Evolutionary conservation across 1,140 invertebrate genomes (phyloP), one percentile per base, ranked within the genome.

Genomic region (Bursaphelenchus mucronatus): DNA sequence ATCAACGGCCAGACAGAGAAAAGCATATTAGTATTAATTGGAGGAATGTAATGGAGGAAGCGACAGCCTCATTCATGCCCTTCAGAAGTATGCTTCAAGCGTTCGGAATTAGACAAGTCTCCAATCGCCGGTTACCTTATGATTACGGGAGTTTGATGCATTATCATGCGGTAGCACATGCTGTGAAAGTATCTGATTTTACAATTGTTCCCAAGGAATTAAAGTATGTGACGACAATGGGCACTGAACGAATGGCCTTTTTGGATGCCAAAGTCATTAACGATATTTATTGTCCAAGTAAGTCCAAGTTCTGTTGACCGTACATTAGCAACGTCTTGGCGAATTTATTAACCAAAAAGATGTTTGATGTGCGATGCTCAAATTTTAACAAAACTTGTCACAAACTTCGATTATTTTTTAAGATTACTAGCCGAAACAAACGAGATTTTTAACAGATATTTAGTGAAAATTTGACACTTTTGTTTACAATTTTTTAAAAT

Each of bases 131-230:
- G 40, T 40, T 74, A 15, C 81, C 81, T 9, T 82, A 82, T 65
- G 81, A 82, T 64, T 77, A 82, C 49, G 76, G 77, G 19, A 78
- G 75, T 10, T 57, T 82, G 41, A 82, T 82, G 81, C 81, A 82
- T 51, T 82, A 82, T 59, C 78, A 81, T 40, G 81, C 79, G n/a
- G 75, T 76, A 21, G 63, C 55, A 39, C 71, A 54, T 46, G 51
- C 58, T 17, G 21, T 71, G 39, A 66, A 67, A 59, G 66, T 75
- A 15, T 80, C 78, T 44, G 78, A 80, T 53, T 80, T 80, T 59
- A 82, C 80, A 3, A 81, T 81, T 57, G 81, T 82, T 43, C 76
- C 78, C 17, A 81, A 80, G 53, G 81, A 82, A 64, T 64, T 79
- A 49, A 81, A 82, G 68, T 80, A 80, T 61, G 78, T 82, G 44